phyloP scores from a whole-genome alignment of 2,113 vertebrate species.

The Gasterosteus nipponicus region DNA sequence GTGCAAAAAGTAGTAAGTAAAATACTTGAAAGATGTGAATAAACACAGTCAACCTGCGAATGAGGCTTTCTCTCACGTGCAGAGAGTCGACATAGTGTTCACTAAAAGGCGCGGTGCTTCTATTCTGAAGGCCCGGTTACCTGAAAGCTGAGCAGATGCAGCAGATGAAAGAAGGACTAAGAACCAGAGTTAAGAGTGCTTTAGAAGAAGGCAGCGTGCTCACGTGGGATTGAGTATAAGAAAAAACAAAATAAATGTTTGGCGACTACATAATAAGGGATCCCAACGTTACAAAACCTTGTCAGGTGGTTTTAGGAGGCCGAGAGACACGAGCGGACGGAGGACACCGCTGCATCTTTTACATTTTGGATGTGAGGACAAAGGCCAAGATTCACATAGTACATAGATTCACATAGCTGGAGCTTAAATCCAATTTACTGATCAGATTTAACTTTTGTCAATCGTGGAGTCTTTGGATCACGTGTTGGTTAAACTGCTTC shows the following conservation, averaged over 20 bases:
- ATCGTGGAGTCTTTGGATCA: neutral
- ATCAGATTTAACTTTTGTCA: too few species aligned
- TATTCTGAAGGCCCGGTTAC: constrained; percentile 36
- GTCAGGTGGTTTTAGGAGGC: neutral
- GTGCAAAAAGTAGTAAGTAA: neutral
- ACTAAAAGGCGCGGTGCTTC: constrained; percentile 47
- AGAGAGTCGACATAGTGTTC: constrained; percentile 6
- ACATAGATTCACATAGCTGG: neutral
- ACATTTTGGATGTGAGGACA: constrained; percentile 12
- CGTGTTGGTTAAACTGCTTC: neutral
- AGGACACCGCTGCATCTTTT: neutral
- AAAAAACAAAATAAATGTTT: constrained; percentile 1
- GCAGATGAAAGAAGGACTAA: constrained; percentile 13
- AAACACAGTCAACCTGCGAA: neutral
- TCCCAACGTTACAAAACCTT: constrained; percentile 67
- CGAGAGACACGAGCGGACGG: constrained; percentile 16
- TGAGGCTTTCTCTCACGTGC: neutral
- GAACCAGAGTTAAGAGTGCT: constrained; percentile 2
- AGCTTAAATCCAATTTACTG: neutral
- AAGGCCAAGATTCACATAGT: neutral
- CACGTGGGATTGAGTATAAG: constrained; percentile 6
- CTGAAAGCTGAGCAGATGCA: constrained; percentile 39
- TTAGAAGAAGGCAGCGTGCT: constrained; percentile 49
- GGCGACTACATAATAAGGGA: constrained; percentile 42
- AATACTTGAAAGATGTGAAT: neutral